Evolutionary conservation across 2,797 vertebrate genomes (phyloP), one percentile per base, ranked within the genome.

Genomic region (Dermochelys coriacea): DNA sequence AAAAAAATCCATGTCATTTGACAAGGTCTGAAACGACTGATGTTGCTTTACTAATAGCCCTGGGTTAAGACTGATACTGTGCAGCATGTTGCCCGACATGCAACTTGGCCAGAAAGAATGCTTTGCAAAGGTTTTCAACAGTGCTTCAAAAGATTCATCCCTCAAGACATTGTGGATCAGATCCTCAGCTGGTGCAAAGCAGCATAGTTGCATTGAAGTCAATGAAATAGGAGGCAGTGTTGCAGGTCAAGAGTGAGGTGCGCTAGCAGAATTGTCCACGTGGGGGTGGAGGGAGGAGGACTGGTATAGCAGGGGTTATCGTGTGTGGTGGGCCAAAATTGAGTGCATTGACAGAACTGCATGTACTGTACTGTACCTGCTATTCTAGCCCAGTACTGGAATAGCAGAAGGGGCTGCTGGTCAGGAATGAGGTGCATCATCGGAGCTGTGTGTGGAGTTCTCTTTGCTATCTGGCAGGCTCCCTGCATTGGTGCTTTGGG

Each of bases 111-210:
- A 1, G 27, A 25, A 12, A 31, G 5, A 31, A 10, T 64, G 68
- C 49, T 52, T 3, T 80, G 29, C 31, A 88, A 59, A 94, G 18
- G 25, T 74, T n/a, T 50, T 11, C 82, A 87, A 5, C 27, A 45
- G 0, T 1, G 31, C 16, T 61, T 2, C 75, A n/a, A 41, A 45
- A 45, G 45, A 45, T 8, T 3, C 5, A 52, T 7, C 2, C 29
- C 11, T 34, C 21, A n/a, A 6, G 61, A 37, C 0, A 4, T 2
- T 41, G 0, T 6, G 0, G 29, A 1, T 5, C 82, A 74, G 10
- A 1, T 0, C 3, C 1, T 11, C 27, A 34, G 12, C 18, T 68
- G 31, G 0, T 47, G 9, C 2, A 16, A n/a, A 3, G 2, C 2
- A 15, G 3, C 1, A 47, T 18, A 29, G 23, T 5, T 45, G 21